Conservation (phyloP, 2,113 vertebrate genomes). For the Anarrhichthys ocellatus region DNA sequence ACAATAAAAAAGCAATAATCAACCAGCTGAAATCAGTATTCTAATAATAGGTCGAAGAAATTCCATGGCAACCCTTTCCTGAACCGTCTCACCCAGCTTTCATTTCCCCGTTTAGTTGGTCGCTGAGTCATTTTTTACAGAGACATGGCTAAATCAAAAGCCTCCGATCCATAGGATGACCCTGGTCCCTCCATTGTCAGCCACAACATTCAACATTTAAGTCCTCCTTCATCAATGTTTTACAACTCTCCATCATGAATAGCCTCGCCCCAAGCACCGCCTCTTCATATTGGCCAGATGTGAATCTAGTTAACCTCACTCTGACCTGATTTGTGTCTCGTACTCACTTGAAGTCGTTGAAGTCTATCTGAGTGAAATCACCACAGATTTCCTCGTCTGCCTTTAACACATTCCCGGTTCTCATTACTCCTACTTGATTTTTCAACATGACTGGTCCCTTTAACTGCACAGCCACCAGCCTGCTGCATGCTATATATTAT, state of each 20-base stretch:
- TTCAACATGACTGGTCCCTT: background rate
- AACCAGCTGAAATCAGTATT: background rate
- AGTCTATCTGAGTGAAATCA: background rate
- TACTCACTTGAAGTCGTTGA: conserved; percentile 2
- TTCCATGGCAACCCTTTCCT: background rate
- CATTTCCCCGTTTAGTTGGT: background rate
- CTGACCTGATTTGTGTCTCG: conserved; percentile 19
- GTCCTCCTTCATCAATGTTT: conserved; percentile 51
- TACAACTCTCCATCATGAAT: conserved; percentile 36
- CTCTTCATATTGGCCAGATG: conserved; percentile 29
- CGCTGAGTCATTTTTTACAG: background rate
- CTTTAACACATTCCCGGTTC: background rate
- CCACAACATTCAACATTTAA: conserved; percentile 34
- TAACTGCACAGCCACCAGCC: background rate
- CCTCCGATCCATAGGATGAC: conserved; percentile 4
- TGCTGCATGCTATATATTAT: background rate
- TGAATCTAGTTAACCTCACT: conserved; percentile 30
- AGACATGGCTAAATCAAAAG: too few species aligned
- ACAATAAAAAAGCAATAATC: conserved; percentile 18
- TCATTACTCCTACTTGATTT: conserved; percentile 16
- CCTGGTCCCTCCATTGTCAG: conserved; percentile 1
- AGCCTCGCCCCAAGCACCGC: conserved; percentile 11
- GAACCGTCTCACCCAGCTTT: background rate
- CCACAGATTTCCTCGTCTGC: conserved; percentile 20
- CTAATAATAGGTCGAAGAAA: background rate